Base-by-base conservation (phyloP, 2,797 vertebrate genomes). In the Urosaurus nigricauda region DNA sequence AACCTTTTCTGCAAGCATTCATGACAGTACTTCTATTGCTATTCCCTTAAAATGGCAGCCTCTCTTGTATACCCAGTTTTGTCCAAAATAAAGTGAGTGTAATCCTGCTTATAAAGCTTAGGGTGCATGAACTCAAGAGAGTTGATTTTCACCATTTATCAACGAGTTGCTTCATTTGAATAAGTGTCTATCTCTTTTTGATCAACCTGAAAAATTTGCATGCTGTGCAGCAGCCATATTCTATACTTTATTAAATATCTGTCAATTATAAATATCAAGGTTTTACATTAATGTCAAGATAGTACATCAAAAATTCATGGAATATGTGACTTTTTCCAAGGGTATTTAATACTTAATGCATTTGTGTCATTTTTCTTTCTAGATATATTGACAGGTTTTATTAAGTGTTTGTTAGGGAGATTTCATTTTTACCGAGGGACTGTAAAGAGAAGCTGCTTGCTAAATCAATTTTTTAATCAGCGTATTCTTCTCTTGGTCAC, bases 251-350 rank as follows among this genome's bases (percentile, higher is more conserved):
- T 98, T 98, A 98, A 97, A 97, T 98, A 97, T 97, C 96, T 97
- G 97, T 98, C 97, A 97, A 97, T 98, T 98, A 98, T 96, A 97
- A 97, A 98, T 97, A 98, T 97, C 97, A 97, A 96, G 97, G 97
- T 97, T 98, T 97, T 97, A 97, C 97, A 97, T 97, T 97, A 97
- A 97, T 98, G 97, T 97, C 97, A 97, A 97, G 98, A 97, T 97
- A 97, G 97, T 96, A 90, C 97, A 98, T 98, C 97, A 98, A 97
- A 98, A 97, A 98, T 98, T 97, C 97, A 98, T 98, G 96, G 95
- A 96, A 96, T 97, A 97, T 96, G 96, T 97, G 96, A 96, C 96
- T 97, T 97, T 97, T 97, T 97, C 97, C 96, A 96, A 96, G 97
- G 96, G 96, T 97, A 97, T 97, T 97, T 97, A 97, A 97, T 97